Conservation (phyloP, 2,888 invertebrate species). For the Pseudococcus viburni region DNA sequence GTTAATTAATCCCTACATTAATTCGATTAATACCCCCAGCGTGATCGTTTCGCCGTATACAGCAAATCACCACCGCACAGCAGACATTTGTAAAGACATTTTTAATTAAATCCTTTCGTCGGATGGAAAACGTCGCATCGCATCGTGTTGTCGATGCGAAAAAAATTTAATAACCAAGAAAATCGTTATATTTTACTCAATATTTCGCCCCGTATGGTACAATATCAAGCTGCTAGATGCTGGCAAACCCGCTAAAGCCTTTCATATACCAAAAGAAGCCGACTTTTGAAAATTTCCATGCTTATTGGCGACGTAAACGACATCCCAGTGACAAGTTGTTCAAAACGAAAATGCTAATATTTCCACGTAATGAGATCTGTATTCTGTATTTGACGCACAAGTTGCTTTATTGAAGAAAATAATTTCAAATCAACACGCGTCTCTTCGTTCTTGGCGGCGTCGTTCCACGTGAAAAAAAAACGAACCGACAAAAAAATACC, state of each 20-base stretch:
- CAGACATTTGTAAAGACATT: neutral
- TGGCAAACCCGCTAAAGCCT: neutral
- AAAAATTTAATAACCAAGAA: neutral
- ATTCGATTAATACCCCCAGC: neutral
- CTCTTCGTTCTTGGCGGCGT: neutral
- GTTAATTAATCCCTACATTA: slow-evolving; percentile 4
- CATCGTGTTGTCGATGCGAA: neutral
- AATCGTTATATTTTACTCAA: neutral
- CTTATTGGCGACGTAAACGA: neutral
- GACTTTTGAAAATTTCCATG: neutral
- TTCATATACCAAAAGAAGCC: neutral
- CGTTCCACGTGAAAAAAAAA: neutral
- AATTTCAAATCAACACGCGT: slow-evolving; percentile 18
- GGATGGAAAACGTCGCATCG: neutral
- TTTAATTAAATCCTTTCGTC: neutral
- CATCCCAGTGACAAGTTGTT: neutral
- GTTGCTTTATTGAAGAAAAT: slow-evolving; percentile 1
- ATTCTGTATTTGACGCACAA: neutral
- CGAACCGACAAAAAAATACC: neutral
- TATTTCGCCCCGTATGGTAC: neutral
- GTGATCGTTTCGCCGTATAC: too few species aligned
- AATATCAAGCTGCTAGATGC: neutral
- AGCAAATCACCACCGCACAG: too few species aligned
- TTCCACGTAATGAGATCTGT: neutral
- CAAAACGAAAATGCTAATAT: slow-evolving; percentile 10